A percentile compares a stretch with the other conserved stretches of the same genome.
These are phyloP conservation scores for Periparus ater DNA, from an alignment of 2,797 vertebrate species.

Conservation along the genomic window DNA sequence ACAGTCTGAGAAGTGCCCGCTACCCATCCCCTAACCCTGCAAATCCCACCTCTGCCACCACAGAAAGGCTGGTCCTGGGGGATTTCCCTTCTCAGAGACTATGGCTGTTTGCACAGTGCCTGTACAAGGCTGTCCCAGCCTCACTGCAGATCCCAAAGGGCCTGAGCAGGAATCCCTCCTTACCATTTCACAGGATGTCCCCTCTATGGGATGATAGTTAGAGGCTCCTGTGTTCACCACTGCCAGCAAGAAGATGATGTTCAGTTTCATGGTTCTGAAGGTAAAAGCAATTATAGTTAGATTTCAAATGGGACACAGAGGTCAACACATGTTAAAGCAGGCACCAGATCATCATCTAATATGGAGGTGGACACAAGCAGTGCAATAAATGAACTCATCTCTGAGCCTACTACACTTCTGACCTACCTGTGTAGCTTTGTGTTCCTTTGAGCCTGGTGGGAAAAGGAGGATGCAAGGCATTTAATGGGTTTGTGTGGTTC, in stretches of 20 bases:
- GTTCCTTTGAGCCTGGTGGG: background rate
- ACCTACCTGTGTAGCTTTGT: background rate
- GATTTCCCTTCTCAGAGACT: background rate
- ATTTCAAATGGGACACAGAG: rapidly evolving
- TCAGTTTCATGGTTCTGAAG: slow-evolving; percentile 85
- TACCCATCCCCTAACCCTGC: background rate
- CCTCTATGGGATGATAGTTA: slow-evolving; percentile 63
- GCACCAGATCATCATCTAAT: background rate
- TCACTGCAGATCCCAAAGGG: background rate
- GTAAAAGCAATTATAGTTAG: background rate
- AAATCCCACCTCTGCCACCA: background rate
- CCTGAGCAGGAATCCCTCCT: slow-evolving; percentile 41
- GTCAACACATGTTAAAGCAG: rapidly evolving
- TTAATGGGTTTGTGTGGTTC: background rate
- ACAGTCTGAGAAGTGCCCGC: background rate
- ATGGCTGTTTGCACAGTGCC: background rate
- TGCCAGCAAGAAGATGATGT: slow-evolving; percentile 81
- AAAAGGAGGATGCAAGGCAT: background rate
- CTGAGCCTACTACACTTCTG: rapidly evolving
- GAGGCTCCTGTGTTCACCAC: slow-evolving; percentile 70
- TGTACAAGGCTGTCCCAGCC: background rate
- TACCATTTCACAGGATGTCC: slow-evolving; percentile 82
- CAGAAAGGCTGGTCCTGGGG: background rate
- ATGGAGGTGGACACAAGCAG: background rate
- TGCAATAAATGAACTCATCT: background rate